Evolutionary conservation across 1,140 invertebrate genomes (phyloP), one percentile per base, ranked within the genome.

Genomic region (Cylas formicarius): DNA sequence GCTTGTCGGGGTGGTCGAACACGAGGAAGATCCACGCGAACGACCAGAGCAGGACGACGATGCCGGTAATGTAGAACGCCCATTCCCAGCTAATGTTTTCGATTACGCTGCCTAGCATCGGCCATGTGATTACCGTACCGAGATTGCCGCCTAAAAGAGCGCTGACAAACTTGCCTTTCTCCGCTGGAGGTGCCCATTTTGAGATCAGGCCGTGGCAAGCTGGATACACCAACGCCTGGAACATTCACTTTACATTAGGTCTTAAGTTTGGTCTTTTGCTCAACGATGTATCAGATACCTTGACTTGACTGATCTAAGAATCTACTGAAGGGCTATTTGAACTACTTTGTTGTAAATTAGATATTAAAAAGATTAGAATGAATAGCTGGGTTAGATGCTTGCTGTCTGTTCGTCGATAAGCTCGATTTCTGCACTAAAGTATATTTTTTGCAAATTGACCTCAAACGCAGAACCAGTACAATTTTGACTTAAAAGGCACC

Each of bases 121-220:
- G 73, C 71, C 84, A 82, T 1, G 84, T 82, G n/a, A 87, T 71
- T 0, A 86, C 77, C 0, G 83, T 86, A 13, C 86, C 85, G 19
- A 88, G 77, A 0, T 81, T 78, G 2, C 81, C 80, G 4, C 82
- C 82, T 76, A 81, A 69, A 59, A 84, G 71, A 7, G 80, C 76
- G 58, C 80, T 81, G 1, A 82, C 72, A 56, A 85, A 85, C 64
- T 83, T 83, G 33, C 82, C 82, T 60, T 82, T 84, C 54, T 86
- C 82, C 19, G 72, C 72, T 4, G 82, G 81, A 8, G 82, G 82
- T 1, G 77, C 76, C 82, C 82, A 84, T 55, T 76, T 71, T 0
- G 82, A 79, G 20, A 84, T 77, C 55, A 85, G 66, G 17, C 72
- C 78, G 48, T 84, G 81, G n/a, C 81, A 67, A 10, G 78, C 73